Evolutionary conservation across 1,140 invertebrate genomes (phyloP), one percentile per base, ranked within the genome.

Genomic region (Acromyrmex charruanus): DNA sequence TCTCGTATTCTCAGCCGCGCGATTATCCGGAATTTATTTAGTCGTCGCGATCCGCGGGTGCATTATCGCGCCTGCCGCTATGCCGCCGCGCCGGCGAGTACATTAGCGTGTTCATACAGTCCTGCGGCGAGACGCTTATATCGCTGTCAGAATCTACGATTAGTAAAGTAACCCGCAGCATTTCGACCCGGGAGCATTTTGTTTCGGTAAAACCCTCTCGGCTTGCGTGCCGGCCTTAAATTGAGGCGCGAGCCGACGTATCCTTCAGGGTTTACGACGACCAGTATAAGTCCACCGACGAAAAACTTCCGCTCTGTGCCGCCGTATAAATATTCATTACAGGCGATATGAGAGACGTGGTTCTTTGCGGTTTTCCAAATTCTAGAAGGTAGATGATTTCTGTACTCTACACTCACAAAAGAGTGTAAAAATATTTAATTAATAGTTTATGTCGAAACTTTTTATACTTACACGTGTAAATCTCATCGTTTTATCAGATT

Each of bases 211-310:
- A 68, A 44, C 63, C 18, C 14, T 31, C 51, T 44, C 44, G 16
- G 53, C 16, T 21, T 4, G 69, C 18, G 5, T 7, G 25, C 21
- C 21, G 18, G 10, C 3, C 25, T 65, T 80, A 86, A 79, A 86
- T 35, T 51, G 63, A 49, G 21, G 6, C 68, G 3, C 55, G 65
- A 84, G 75, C 28, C 79, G 81, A 84, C 65, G 65, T 91, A 91
- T 91, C 84, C 89, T 88, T 58, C 59, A 44, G 68, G 58, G 90
- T 92, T 92, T 92, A 92, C 86, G 91, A 92, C 88, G 84, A 89
- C 89, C 69, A 31, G 86, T 44, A 59, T 44, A 66, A 86, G 53
- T 79, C 68, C 63, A 39, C 61, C 12, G 51, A 18, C 35, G 59
- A 58, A 77, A 65, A 77, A 61, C 59, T 77, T 69, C 31, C n/a